Percentiles rank a stretch among this genome's conserved stretches.
phyloP scores from a whole-genome alignment of 2,888 invertebrate species.

The Amblyjoppa fuscipennis region DNA sequence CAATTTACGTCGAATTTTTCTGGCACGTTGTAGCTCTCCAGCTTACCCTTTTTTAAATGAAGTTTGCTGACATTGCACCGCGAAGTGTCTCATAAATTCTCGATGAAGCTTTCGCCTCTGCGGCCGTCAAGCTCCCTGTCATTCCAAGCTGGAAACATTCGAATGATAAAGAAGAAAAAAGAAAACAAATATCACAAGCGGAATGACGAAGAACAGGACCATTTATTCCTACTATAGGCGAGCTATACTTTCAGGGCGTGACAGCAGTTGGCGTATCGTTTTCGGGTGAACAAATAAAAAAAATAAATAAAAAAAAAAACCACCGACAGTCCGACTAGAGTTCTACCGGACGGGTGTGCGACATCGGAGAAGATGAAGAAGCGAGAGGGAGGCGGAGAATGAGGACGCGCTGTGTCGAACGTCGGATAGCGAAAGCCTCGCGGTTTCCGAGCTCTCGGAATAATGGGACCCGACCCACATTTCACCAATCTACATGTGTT shows the following conservation, averaged over 20 bases:
- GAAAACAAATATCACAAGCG: not conserved
- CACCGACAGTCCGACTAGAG: slow-evolving; percentile 32
- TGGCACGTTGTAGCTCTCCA: not conserved
- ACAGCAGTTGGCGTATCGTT: slow-evolving; percentile 23
- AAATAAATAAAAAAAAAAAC: slow-evolving; percentile 28
- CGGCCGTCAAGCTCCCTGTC: not conserved
- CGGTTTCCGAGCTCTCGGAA: slow-evolving; percentile 29
- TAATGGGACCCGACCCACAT: slow-evolving; percentile 50
- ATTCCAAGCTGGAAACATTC: not conserved
- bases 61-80: not conserved
- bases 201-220: slow-evolving; percentile 1
- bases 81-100: not conserved
- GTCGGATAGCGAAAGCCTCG: slow-evolving; percentile 16
- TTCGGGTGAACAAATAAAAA: slow-evolving; percentile 23
- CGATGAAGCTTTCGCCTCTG: not conserved
- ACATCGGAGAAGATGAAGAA: not conserved
- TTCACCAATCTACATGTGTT: slow-evolving; percentile 46
- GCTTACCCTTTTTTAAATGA: not conserved
- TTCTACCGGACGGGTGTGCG: not conserved
- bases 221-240: not conserved
- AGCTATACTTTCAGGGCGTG: slow-evolving; percentile 17
- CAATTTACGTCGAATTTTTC: not conserved
- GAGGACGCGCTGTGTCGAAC: slow-evolving; percentile 29
- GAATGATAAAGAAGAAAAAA: not conserved
- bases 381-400: slow-evolving; percentile 3